Base-by-base conservation (phyloP, 2,113 vertebrate genomes). In the Reinhardtius hippoglossoides region DNA sequence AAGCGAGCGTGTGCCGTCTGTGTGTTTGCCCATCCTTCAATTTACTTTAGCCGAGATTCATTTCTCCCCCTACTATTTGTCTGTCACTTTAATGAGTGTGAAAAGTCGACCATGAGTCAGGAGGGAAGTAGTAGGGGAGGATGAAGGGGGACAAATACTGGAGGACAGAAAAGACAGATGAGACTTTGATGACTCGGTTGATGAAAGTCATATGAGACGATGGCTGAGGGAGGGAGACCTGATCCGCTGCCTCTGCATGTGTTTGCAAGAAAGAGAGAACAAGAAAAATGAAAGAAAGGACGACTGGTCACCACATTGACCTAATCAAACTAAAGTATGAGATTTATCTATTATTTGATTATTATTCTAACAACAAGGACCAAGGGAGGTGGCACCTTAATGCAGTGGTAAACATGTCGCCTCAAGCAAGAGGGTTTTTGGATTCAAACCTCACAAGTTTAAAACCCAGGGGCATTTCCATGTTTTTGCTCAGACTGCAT, bases 31-130 rank as follows among this genome's bases (percentile, higher is more conserved):
- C n/a, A n/a, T n/a, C n/a, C n/a, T n/a, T n/a, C n/a, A n/a, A n/a
- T n/a, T n/a, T n/a, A n/a, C n/a, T 80, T 65, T 46, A 84, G 57
- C 78, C 13, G 20, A 24, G 74, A 71, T 82, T 76, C 54, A 57
- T 73, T 74, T 73, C 35, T 60, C 20, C 58, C 42, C 55, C 23
- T 35, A 63, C 42, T 59, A 7, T 27, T 63, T 46, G 57, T 77
- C 71, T 71, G 66, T 87, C 81, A 85, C 61, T 82, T 82, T 87
- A 89, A 84, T 76, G 74, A 85, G 55, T n/a, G 64, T 26, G 59
- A 67, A 67, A 87, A 72, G 55, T 72, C 57, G 35, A 73, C 76
- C 27, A 18, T 10, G 6, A 85, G 72, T 71, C 57, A 67, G 50
- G 24, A 54, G 44, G 67, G 69, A 42, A n/a, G 46, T 18, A 18